Base-by-base conservation (phyloP, 2,797 vertebrate species). In the Xyrichtys novacula region DNA sequence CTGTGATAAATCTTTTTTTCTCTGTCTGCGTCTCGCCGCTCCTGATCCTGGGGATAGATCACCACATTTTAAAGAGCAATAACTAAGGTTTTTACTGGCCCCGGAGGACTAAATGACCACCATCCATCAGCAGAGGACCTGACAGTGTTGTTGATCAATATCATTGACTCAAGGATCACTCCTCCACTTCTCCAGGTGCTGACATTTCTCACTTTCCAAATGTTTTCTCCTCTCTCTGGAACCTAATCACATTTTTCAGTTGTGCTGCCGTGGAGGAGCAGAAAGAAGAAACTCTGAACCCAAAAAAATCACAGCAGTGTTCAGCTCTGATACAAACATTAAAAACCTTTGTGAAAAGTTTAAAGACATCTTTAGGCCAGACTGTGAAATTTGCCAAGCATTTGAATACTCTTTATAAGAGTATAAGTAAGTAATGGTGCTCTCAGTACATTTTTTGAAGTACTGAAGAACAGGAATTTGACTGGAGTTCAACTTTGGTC, bases 121-220 rank as follows among this genome's bases (percentile, higher is more conserved):
- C 64, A 87, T 87, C 64, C 49, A 71, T 89, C 83, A 76, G 69
- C 31, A 19, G 26, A 2, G 29, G 31, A 40, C 68, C 47, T 26
- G 78, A 83, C 61, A 71, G 43, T 55, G 74, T 68, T 78, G 77
- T 78, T 87, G 76, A 85, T 90, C 87, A 77, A 85, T 85, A 85
- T 66, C 84, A 50, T n/a, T 64, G 84, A 82, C 65, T 72, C 29
- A 6, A 80, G 63, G 56, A 84, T 85, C 65, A 72, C 74, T 34
- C 53, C 19, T 22, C 56, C 71, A 54, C 74, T 34, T 56, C 19
- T 22, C 56, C 71, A 54, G 69, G 61, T 65, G 49, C 73, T 81
- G 83, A 80, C 72, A 74, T 76, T 68, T 75, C 79, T 83, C 72
- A 62, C 78, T 69, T 76, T 75, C 36, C 25, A 59, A 72, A 81